phyloP scores from a whole-genome alignment of 2,113 vertebrate genomes.

The Zosterops borbonicus region DNA sequence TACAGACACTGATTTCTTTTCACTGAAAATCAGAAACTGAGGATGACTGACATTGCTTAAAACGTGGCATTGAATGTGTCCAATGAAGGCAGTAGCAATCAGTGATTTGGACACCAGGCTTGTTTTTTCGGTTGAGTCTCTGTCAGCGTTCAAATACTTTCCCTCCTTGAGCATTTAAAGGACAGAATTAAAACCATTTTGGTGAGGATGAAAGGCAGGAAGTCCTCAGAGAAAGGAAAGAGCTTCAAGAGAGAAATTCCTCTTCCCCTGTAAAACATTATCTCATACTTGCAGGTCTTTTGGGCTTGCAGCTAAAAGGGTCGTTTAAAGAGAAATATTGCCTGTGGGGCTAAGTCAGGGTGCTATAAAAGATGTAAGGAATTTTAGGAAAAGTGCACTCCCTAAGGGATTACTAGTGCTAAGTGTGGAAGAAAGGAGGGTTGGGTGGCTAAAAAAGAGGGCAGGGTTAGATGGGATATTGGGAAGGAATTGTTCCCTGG shows the following conservation, averaged over 20 bases:
- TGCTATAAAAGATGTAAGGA: neutral
- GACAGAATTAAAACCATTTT: neutral
- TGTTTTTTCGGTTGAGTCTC: neutral
- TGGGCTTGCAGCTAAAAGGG: neutral
- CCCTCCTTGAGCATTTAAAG: neutral
- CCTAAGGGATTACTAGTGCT: too few species aligned
- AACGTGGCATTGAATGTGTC: neutral
- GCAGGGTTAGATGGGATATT: neutral
- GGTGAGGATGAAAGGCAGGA: neutral
- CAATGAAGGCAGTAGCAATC: neutral
- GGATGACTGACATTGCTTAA: neutral
- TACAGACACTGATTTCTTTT: neutral
- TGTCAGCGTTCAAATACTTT: neutral
- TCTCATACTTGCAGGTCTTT: neutral
- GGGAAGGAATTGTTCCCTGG: fast-evolving
- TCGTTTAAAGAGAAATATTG: neutral
- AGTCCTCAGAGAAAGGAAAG: neutral
- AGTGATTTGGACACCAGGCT: neutral
- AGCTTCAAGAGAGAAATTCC: neutral
- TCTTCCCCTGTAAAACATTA: neutral
- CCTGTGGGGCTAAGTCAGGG: neutral
- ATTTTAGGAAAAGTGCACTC: neutral
- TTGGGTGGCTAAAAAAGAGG: neutral
- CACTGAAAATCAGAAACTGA: neutral
- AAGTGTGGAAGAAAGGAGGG: neutral